Evolutionary conservation across 2,113 vertebrate genomes (phyloP).

Genomic region (Tyto alba): DNA sequence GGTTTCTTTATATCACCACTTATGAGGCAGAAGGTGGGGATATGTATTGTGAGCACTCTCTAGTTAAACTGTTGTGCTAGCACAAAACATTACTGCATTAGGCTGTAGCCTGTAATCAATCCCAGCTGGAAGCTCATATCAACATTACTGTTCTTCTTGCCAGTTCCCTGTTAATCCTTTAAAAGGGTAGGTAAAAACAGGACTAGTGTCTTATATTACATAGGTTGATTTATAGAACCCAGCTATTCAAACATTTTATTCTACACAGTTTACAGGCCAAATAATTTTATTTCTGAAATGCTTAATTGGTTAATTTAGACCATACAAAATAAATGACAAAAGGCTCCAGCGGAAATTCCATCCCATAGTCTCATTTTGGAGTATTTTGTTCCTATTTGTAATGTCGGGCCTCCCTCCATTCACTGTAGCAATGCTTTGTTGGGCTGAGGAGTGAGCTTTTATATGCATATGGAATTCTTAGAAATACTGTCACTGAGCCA

Average conservation of each 20-base stretch:
- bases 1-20: background rate
- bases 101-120: slow-evolving; percentile 53
- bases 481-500: background rate
- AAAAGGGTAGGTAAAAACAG: slow-evolving; percentile 59
- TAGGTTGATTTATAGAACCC: slow-evolving; percentile 53
- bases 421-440: background rate
- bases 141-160: slow-evolving; percentile 49
- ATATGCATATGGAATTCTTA: slow-evolving; percentile 10
- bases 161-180: slow-evolving; percentile 60
- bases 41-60: slow-evolving; percentile 16
- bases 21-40: slow-evolving; percentile 2
- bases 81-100: slow-evolving; percentile 26
- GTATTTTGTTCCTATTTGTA: slow-evolving; percentile 35
- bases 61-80: slow-evolving; percentile 40
- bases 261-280: background rate
- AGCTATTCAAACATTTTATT: slow-evolving; percentile 61
- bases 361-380: slow-evolving; percentile 4
- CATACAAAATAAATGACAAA: slow-evolving; percentile 9
- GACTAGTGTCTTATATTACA: slow-evolving; percentile 43
- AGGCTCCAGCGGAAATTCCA: background rate
- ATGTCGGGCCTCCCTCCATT: background rate
- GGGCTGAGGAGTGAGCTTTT: background rate
- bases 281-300: slow-evolving; percentile 54
- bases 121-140: slow-evolving; percentile 50
- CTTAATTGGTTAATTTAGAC: slow-evolving; percentile 58